phyloP scores from a whole-genome alignment of 2,888 invertebrate species.

The Pimpla rufipes region DNA sequence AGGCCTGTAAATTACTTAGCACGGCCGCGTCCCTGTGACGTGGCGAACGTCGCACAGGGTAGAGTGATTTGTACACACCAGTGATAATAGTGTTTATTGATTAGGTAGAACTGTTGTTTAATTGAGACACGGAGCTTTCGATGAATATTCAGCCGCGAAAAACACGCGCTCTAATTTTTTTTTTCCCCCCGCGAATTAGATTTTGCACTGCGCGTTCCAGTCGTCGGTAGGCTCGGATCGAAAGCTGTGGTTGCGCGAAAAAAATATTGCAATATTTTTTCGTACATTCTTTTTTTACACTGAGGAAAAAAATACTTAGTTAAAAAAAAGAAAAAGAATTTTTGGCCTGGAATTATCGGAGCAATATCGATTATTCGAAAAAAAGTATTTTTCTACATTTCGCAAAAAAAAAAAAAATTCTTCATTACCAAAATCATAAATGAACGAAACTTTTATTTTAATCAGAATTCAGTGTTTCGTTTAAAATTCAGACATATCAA shows the following conservation, averaged over 20 bases:
- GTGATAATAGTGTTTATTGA: constrained; percentile 49
- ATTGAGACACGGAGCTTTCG: constrained; percentile 15
- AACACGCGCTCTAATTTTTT: neutral
- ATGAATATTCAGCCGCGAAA: constrained; percentile 7
- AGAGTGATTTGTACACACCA: constrained; percentile 44
- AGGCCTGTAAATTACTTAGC: constrained; percentile 55
- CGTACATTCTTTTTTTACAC: no score
- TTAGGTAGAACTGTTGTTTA: constrained; percentile 18
- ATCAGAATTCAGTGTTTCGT: neutral
- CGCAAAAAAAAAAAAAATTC: neutral
- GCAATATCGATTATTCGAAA: neutral
- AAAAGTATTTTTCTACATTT: neutral
- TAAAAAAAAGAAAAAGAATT: neutral
- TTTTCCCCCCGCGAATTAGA: neutral
- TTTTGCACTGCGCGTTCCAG: neutral
- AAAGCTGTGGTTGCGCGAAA: neutral
- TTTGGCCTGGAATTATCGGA: no score
- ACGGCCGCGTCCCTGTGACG: constrained; percentile 21
- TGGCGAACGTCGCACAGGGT: constrained; percentile 46
- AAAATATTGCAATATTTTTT: neutral
- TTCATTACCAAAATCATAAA: neutral
- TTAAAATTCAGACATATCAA: neutral
- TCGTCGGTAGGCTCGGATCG: neutral
- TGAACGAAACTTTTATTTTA: no score
- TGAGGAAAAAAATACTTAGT: no score